These are phyloP conservation scores for Zaprionus africanus DNA, from an alignment of 1,140 invertebrate genomes.

Conservation along the genomic window DNA sequence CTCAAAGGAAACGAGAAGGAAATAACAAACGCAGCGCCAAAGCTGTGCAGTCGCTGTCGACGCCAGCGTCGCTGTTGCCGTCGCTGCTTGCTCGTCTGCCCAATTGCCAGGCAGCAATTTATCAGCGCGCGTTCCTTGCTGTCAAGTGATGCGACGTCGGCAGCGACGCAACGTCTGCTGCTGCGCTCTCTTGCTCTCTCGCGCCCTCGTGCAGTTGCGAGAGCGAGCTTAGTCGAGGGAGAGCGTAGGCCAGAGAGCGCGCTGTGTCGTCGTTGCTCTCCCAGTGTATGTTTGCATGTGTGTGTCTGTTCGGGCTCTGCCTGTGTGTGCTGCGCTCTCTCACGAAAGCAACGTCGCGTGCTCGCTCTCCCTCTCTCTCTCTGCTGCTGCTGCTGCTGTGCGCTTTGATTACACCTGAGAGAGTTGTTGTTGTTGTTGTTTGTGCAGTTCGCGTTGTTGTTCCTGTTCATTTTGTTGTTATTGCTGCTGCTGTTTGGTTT, in stretches of 20 bases:
- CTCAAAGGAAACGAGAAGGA: conserved; percentile 38
- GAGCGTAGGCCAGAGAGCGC: neutral
- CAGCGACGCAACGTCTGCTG: conserved; percentile 13
- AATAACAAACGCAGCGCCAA: conserved; percentile 28
- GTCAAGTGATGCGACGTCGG: conserved; percentile 43
- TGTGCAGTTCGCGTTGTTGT: conserved; percentile 23
- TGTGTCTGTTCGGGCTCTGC: conserved; percentile 32
- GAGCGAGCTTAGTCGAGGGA: neutral
- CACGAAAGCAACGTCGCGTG: neutral
- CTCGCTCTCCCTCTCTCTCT: conserved; percentile 20
- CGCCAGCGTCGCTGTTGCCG: neutral
- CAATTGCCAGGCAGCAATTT: conserved; percentile 74
- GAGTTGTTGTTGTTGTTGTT: conserved; percentile 47
- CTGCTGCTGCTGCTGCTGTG: conserved; percentile 45
- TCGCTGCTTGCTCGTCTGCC: conserved; percentile 40
- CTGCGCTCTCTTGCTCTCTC: conserved; percentile 21
- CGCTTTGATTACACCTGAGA: conserved; percentile 77
- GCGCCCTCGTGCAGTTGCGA: conserved; percentile 25
- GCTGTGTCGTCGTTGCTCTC: conserved; percentile 9
- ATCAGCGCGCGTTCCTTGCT: conserved; percentile 52
- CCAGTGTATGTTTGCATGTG: conserved; percentile 44
- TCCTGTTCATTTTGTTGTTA: conserved; percentile 26
- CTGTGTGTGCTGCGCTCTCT: conserved; percentile 15
- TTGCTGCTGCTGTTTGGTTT: conserved; percentile 66
- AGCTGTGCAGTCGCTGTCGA: conserved; percentile 24